phyloP scores from a whole-genome alignment of 1,140 invertebrate genomes.

The Drosophila grimshawi region DNA sequence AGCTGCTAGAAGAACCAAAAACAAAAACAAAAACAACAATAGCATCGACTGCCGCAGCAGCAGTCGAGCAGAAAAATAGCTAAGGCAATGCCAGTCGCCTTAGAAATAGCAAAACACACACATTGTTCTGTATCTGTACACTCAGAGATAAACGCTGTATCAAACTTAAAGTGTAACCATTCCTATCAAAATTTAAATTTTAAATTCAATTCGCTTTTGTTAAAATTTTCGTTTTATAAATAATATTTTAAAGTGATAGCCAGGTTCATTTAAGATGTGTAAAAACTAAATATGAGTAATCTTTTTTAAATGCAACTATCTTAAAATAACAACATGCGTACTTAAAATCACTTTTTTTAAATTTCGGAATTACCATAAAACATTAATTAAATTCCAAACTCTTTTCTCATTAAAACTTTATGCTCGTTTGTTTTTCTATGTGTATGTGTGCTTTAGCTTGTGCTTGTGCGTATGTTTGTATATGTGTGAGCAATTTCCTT shows the following conservation, averaged over 20 bases:
- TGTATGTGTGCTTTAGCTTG: conserved; percentile 36
- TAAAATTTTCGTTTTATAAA: too few relatives aligned
- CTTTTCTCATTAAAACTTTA: background rate
- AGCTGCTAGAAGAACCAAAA: conserved; percentile 28
- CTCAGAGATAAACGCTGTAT: background rate
- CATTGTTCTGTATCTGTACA: background rate
- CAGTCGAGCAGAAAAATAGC: conserved; percentile 73
- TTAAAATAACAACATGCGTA: too few relatives aligned
- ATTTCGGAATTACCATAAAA: too few relatives aligned
- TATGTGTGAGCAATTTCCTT: conserved; percentile 76
- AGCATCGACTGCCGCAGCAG: conserved; percentile 47
- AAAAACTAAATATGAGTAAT: too few relatives aligned
- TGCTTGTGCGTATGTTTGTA: conserved; percentile 20
- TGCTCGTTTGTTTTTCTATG: background rate
- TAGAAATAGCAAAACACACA: conserved; percentile 17
- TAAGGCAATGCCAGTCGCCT: conserved; percentile 25
- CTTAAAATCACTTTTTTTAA: too few relatives aligned
- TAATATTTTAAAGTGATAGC: too few relatives aligned
- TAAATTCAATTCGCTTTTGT: too few relatives aligned
- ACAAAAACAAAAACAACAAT: conserved; percentile 2
- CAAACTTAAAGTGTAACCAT: background rate
- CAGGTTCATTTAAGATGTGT: too few relatives aligned
- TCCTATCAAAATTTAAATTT: too few relatives aligned
- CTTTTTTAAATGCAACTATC: too few relatives aligned
- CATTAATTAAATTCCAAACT: too few relatives aligned